phyloP scores from a whole-genome alignment of 2,888 invertebrate genomes.

The Oxycera nigricornis region DNA sequence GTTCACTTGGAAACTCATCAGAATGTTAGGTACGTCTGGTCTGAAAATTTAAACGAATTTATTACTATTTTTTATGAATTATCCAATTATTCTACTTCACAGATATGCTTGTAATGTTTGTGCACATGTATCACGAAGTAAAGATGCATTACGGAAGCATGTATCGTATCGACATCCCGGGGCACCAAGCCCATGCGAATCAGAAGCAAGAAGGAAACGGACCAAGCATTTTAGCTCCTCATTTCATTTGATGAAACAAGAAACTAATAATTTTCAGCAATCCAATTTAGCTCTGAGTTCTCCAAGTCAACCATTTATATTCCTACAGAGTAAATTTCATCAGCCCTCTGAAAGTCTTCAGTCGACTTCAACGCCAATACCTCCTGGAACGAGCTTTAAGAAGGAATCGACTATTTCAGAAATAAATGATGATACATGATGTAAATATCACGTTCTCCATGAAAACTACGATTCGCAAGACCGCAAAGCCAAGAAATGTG shows the following conservation, averaged over 20 bases:
- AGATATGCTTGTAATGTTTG: constrained; percentile 87
- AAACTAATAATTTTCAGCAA: constrained; percentile 41
- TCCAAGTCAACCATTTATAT: constrained; percentile 56
- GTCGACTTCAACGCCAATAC: constrained; percentile 42
- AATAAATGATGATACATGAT: constrained; percentile 42
- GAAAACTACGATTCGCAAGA: neutral
- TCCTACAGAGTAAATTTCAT: constrained; percentile 60
- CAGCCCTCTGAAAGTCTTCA: constrained; percentile 53
- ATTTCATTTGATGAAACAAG: constrained; percentile 47
- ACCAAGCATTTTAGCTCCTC: constrained; percentile 54
- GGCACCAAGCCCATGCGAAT: constrained; percentile 62
- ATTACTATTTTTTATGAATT: neutral
- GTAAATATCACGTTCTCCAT: neutral
- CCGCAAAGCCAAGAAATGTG: constrained; percentile 22
- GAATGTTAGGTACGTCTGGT: constrained; percentile 68
- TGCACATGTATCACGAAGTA: constrained; percentile 84
- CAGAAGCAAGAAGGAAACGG: constrained; percentile 61
- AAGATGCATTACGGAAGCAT: constrained; percentile 87
- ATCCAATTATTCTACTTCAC: neutral
- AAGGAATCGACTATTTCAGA: constrained; percentile 43
- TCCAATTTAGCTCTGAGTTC: constrained; percentile 46
- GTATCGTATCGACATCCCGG: constrained; percentile 85
- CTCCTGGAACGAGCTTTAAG: constrained; percentile 36
- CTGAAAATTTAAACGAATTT: neutral
- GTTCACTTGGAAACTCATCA: constrained; percentile 92